phyloP scores from a whole-genome alignment of 2,797 vertebrate species.

The Rhinophrynus dorsalis region DNA sequence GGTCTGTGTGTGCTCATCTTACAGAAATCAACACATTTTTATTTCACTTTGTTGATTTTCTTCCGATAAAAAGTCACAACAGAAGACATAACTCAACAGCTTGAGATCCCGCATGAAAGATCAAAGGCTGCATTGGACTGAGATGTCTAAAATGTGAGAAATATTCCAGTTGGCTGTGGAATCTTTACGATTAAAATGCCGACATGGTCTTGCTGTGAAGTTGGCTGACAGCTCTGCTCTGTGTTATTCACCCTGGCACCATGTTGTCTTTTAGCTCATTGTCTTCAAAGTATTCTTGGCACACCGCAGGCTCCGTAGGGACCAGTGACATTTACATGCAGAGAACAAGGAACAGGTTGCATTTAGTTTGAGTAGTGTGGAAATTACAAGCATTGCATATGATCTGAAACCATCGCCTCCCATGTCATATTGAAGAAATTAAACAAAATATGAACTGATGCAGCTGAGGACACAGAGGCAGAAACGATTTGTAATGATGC shows the following conservation, averaged over 20 bases:
- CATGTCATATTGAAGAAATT: not conserved
- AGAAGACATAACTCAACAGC: not conserved
- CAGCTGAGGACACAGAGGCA: no score
- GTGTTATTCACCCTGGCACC: constrained; percentile 22
- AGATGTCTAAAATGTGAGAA: constrained; percentile 1
- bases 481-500: no score
- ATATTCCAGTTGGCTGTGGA: constrained; percentile 12
- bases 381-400: constrained; percentile 26
- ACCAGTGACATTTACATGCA: constrained; percentile 30
- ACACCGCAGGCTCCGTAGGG: constrained; percentile 7
- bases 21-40: no score
- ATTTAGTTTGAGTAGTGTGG: constrained; percentile 21
- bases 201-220: constrained; percentile 3
- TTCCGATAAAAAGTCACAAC: not conserved
- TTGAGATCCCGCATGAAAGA: not conserved
- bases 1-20: no score
- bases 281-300: constrained; percentile 33
- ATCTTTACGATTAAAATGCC: constrained; percentile 21
- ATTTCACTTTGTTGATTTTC: no score
- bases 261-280: constrained; percentile 34
- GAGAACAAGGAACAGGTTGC: constrained; percentile 30
- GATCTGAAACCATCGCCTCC: constrained; percentile 14
- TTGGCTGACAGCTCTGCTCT: constrained; percentile 25
- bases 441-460: no score
- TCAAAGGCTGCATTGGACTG: not conserved